Percentiles rank a stretch among this genome's conserved stretches.
These are phyloP conservation scores for Darevskia mixta DNA, from an alignment of 2,797 vertebrate species.

Conservation along the genomic window DNA sequence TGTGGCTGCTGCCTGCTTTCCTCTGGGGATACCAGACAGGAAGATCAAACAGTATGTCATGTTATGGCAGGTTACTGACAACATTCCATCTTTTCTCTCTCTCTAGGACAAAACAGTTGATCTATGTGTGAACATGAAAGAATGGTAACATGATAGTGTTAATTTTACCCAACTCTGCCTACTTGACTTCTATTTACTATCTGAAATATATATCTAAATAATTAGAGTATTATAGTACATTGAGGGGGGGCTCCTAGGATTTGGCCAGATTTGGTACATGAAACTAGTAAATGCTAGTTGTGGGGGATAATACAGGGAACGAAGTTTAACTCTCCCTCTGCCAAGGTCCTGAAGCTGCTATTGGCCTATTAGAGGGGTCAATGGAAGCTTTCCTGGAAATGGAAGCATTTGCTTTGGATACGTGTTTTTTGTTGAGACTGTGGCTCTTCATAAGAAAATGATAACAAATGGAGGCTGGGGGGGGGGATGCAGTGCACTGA, in stretches of 20 bases:
- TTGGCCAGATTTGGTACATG: too few relatives aligned
- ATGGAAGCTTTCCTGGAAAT: too few relatives aligned
- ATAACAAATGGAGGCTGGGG: neutral
- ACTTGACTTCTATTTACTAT: neutral
- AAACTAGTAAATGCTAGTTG: too few relatives aligned
- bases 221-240: too few relatives aligned
- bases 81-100: slow-evolving; percentile 8
- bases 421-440: too few relatives aligned
- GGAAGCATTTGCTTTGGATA: too few relatives aligned
- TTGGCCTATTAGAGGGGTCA: too few relatives aligned
- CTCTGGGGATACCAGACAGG: neutral
- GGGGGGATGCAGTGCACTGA: neutral
- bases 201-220: too few relatives aligned
- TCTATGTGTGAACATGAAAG: slow-evolving; percentile 64
- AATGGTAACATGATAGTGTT: slow-evolving; percentile 67
- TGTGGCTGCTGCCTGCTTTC: neutral
- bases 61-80: neutral
- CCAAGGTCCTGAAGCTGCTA: too few relatives aligned
- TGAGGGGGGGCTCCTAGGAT: too few relatives aligned
- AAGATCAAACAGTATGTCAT: neutral
- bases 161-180: neutral
- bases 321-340: too few relatives aligned
- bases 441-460: neutral
- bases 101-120: slow-evolving; percentile 62
- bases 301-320: too few relatives aligned